A percentile compares a stretch with the other conserved stretches of the same genome.
Conservation (phyloP, 2,113 vertebrate species). For the Theristicus caerulescens region DNA sequence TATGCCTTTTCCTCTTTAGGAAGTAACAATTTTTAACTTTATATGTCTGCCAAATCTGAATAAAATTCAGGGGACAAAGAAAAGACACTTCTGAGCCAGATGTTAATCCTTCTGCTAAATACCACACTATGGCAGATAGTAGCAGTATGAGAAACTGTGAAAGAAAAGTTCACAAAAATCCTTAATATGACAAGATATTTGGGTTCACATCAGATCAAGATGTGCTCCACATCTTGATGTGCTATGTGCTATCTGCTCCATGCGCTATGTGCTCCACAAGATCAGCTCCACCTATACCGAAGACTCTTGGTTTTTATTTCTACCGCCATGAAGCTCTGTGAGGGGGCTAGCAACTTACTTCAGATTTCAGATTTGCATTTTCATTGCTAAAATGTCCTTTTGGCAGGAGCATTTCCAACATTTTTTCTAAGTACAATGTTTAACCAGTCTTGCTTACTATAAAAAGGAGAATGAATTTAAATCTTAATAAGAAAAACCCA, state of each 20-base stretch:
- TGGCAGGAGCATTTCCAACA: not conserved
- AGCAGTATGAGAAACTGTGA: not conserved
- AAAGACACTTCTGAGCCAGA: not conserved
- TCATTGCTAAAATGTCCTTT: not conserved
- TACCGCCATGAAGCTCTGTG: not conserved
- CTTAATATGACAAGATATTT: not conserved
- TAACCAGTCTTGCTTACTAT: not conserved
- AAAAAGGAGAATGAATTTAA: slow-evolving; percentile 24
- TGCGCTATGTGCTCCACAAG: not conserved
- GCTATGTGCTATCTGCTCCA: not conserved
- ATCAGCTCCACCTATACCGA: not conserved
- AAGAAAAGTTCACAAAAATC: not conserved
- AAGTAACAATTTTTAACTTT: not conserved
- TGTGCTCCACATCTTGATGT: not conserved
- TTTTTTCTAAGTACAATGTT: not conserved
- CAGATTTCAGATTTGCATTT: not conserved
- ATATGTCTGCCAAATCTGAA: not conserved
- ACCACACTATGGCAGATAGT: not conserved
- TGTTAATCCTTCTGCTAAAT: not conserved
- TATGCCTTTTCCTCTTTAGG: not conserved
- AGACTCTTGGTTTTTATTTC: not conserved
- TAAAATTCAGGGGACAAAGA: not conserved
- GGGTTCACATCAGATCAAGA: not conserved
- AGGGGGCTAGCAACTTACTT: not conserved
- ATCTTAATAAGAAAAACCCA: slow-evolving; percentile 27